phyloP scores from a whole-genome alignment of 1,140 invertebrate genomes.

The Chionoecetes opilio region DNA sequence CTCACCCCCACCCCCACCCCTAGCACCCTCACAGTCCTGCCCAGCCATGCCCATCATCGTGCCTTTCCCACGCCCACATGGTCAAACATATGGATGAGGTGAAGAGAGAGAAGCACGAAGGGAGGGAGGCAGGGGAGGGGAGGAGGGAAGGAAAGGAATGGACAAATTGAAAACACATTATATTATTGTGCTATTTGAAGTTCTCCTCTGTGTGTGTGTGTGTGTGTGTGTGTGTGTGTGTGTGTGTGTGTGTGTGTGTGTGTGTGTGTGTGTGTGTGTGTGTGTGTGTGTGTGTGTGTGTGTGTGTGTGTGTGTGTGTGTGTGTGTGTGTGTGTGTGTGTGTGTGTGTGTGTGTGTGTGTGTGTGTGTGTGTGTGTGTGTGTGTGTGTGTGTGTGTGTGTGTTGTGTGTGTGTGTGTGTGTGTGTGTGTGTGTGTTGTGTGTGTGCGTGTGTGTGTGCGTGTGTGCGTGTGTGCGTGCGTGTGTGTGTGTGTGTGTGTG shows the following conservation, averaged over 20 bases:
- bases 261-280: conserved; percentile 49
- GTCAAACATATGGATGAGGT: not conserved
- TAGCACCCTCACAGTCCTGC: too few relatives aligned
- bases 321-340: conserved; percentile 56
- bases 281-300: conserved; percentile 51
- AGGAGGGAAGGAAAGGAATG: not conserved
- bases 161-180: not conserved
- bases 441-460: too few relatives aligned
- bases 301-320: conserved; percentile 46
- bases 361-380: conserved; percentile 58
- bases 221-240: conserved; percentile 54
- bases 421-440: conserved; percentile 51
- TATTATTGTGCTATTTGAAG: not conserved
- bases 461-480: conserved; percentile 36
- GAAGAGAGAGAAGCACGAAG: not conserved
- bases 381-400: conserved; percentile 47
- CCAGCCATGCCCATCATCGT: too few relatives aligned
- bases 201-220: conserved; percentile 38
- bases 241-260: conserved; percentile 58
- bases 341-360: conserved; percentile 54
- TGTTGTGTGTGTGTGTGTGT: conserved; percentile 60
- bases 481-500: conserved; percentile 44
- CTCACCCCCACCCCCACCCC: not conserved
- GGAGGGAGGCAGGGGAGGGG: not conserved
- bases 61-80: conserved; percentile 17